Evolutionary conservation across 2,888 invertebrate genomes (phyloP).

Genomic region (Zaprionus lineosus): DNA sequence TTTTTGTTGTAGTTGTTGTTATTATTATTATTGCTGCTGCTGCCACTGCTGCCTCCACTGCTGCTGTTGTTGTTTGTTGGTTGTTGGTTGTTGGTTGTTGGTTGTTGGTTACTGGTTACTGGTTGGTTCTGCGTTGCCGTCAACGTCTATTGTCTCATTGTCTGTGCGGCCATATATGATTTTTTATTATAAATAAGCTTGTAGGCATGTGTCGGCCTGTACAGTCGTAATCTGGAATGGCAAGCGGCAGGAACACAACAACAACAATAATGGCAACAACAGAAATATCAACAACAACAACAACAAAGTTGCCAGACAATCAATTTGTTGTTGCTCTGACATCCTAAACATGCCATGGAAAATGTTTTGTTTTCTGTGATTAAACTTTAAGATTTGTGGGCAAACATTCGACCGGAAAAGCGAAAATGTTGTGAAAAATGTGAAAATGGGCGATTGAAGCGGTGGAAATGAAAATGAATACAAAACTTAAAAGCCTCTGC

Average conservation of each 20-base stretch:
- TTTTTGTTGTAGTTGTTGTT: slow-evolving; percentile 14
- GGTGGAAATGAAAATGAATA: too few relatives aligned
- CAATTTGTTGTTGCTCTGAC: slow-evolving; percentile 42
- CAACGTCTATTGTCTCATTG: slow-evolving; percentile 70
- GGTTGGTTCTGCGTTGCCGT: slow-evolving; percentile 14
- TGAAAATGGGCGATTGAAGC: too few relatives aligned
- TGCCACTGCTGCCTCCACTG: too few relatives aligned
- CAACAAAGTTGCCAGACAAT: slow-evolving; percentile 44
- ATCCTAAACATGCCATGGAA: slow-evolving; percentile 44
- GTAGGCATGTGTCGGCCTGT: slow-evolving; percentile 65
- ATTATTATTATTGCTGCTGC: slow-evolving; percentile 22
- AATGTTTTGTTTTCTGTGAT: slow-evolving; percentile 41
- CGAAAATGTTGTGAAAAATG: not conserved
- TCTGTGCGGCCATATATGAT: slow-evolving; percentile 75
- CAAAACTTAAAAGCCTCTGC: too few relatives aligned
- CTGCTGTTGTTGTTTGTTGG: too few relatives aligned
- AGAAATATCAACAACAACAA: slow-evolving; percentile 6
- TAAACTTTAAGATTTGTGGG: slow-evolving; percentile 57
- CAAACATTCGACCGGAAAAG: slow-evolving; percentile 32
- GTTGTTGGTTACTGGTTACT: too few relatives aligned
- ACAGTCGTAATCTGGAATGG: slow-evolving; percentile 71
- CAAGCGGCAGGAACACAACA: slow-evolving; percentile 38
- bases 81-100: too few relatives aligned
- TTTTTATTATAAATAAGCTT: slow-evolving; percentile 75
- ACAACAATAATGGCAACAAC: slow-evolving; percentile 4